Evolutionary conservation across 2,888 invertebrate genomes (phyloP).

Genomic region (Charanyca ferruginea): DNA sequence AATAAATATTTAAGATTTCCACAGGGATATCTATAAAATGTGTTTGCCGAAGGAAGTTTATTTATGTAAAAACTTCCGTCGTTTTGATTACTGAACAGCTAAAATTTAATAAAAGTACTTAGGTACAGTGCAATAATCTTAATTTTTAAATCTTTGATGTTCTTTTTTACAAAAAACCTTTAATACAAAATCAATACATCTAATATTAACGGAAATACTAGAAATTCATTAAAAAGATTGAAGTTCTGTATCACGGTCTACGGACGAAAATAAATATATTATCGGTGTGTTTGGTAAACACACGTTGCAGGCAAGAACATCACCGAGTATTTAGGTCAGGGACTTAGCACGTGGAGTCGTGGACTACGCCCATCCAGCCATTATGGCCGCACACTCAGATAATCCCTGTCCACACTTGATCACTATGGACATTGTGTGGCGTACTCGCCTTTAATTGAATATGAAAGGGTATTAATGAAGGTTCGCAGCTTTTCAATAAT

Average conservation of each 20-base stretch:
- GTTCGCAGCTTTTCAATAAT: neutral
- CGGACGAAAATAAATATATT: constrained; percentile 59
- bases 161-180: neutral
- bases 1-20: constrained; percentile 5
- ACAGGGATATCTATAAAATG: neutral
- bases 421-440: constrained; percentile 67
- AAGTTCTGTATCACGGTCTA: constrained; percentile 47
- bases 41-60: neutral
- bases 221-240: constrained; percentile 47
- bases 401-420: constrained; percentile 75
- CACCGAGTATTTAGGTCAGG: constrained; percentile 77
- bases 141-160: neutral
- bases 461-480: constrained; percentile 54
- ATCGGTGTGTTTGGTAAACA: constrained; percentile 64
- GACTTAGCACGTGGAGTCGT: constrained; percentile 71
- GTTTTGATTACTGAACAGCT: neutral
- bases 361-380: constrained; percentile 75
- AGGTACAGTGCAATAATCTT: neutral
- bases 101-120: neutral
- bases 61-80: neutral
- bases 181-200: constrained; percentile 19
- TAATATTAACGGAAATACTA: constrained; percentile 15
- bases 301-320: constrained; percentile 66
- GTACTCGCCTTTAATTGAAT: constrained; percentile 68
- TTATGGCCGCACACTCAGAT: constrained; percentile 68